Base-by-base conservation (phyloP, 2,113 vertebrate genomes). In the Scomber japonicus region DNA sequence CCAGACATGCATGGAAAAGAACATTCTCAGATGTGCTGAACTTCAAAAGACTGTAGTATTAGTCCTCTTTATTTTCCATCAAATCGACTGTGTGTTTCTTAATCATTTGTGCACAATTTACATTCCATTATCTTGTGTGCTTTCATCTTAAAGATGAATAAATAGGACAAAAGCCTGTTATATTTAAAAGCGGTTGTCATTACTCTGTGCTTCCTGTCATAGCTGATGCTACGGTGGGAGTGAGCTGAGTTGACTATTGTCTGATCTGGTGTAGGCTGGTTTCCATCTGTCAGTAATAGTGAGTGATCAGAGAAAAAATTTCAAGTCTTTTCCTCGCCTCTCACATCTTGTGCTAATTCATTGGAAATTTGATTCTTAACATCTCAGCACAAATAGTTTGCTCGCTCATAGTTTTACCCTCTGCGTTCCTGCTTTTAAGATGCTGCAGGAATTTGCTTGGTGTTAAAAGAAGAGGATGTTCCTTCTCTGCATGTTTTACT, bases 271-370 rank as follows among this genome's bases (percentile, higher is more conserved):
- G 68, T 88, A 64, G 82, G 87, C 88, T 83, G 89, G 77, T 85
- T 90, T 91, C 88, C 81, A 85, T 89, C 90, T 91, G 89, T 91
- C 90, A 92, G 84, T 71, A 81, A 86, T 75, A 78, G 70, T 44
- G 11, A 79, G 72, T 68, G 84, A 85, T 85, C 81, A 87, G 71
- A 90, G 83, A 78, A 35, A 77, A 80, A 75, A 77, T 63, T 70
- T 89, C 3, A 15, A 81, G 69, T 71, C 63, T 66, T 54, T 75
- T 69, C 54, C 54, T 75, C 27, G 4, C 45, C 84, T 81, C 51
- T 71, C 49, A 66, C 68, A 77, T 78, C 78, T 16, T 35, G 64
- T 46, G 67, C 53, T 54, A 90, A 87, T 83, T 72, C 56, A 63
- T 21, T 60, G 72, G 48, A 84, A 86, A 72, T 83, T 87, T 77